Base-by-base conservation (phyloP, 2,888 invertebrate species). In the Unio pictorum region DNA sequence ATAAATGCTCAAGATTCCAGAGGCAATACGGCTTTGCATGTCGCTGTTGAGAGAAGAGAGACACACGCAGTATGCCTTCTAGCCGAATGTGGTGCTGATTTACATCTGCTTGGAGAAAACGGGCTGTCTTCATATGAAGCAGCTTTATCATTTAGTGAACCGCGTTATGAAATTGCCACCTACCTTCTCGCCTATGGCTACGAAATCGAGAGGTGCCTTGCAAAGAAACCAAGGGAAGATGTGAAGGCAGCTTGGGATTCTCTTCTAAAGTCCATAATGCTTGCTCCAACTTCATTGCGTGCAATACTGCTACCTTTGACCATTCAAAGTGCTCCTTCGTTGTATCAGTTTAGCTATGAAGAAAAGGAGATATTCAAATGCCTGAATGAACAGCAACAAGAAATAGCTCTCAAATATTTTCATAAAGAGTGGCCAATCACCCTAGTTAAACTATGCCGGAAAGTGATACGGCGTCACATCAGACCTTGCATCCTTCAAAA, bases 1-100 rank as follows among this genome's bases (percentile, higher is more conserved):
- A 18, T 81, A 1, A 69, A 78, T 61, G 61, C 63, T 20, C 62
- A 55, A 5, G 72, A 78, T 55, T 60, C 59, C 30, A 67, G 55
- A 4, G 79, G 78, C 6, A 72, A 67, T 56, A 77, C 78, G 20
- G 79, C 79, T n/a, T 58, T 81, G 18, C 77, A 78, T 55, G 54
- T 64, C 3, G 74, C 78, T 3, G 74, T 76, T 4, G 74, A 76
- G 23, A 55, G 54, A 23, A 55, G 57, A 15, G 75, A 78, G 58
- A 62, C 74, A 17, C 72, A 76, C 28, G 71, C 77, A 18, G n/a
- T 66, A 3, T 69, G 69, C 56, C 34, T 73, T 26, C 56, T 74
- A 28, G 71, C 55, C 23, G 74, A 79, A 67, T 66, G 54, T 58
- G 77, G 74, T 20, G 76, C 76, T 58, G 67, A 75, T 55, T 57